Evolutionary conservation across 2,797 vertebrate species (phyloP), one percentile per base, ranked within the genome.

Genomic region (Falco columbarius): DNA sequence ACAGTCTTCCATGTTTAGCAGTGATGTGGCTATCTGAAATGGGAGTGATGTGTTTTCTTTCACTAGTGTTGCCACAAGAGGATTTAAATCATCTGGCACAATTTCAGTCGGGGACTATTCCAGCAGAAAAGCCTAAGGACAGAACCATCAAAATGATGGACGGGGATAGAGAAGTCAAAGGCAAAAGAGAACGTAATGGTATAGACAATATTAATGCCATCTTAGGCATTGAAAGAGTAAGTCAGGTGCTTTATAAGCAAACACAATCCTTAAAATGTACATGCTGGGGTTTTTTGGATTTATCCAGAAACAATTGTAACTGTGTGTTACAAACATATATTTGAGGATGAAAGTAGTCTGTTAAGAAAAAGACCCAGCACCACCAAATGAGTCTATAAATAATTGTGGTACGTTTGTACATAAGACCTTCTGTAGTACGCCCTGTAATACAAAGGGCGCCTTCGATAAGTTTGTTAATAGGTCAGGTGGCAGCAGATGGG

Each of bases 51-150:
- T 87, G 36, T 58, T 77, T 85, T 42, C 44, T 91, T 85, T 71
- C 38, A 38, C 36, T 56, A 8, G 47, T 70, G 59, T 71, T 79
- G n/a, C 76, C 70, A 86, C 87, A 67, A 65, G 80, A 90, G 81
- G 68, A 54, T 89, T 90, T 86, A 94, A 91, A 70, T 94, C 51
- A 58, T 92, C 82, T 73, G 74, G 63, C 66, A 85, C 14, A 27
- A 42, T 91, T 79, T 95, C 61, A 87, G 42, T 71, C 2, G 0
- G 34, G 23, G 34, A 30, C 36, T 87, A 16, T 82, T 93, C 66
- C 20, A 5, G 44, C 11, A 56, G 58, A 70, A 90, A 92, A 91
- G 24, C 73, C 9, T 73, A 24, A 92, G 34, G 59, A 80, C 23
- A 86, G 40, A 94, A 73, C 93, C 74, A 32, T 85, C 82, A 81